A percentile compares a stretch with the other conserved stretches of the same genome.
Evolutionary conservation across 2,888 invertebrate species (phyloP).

Genomic region (Drosophila imparisetae): DNA sequence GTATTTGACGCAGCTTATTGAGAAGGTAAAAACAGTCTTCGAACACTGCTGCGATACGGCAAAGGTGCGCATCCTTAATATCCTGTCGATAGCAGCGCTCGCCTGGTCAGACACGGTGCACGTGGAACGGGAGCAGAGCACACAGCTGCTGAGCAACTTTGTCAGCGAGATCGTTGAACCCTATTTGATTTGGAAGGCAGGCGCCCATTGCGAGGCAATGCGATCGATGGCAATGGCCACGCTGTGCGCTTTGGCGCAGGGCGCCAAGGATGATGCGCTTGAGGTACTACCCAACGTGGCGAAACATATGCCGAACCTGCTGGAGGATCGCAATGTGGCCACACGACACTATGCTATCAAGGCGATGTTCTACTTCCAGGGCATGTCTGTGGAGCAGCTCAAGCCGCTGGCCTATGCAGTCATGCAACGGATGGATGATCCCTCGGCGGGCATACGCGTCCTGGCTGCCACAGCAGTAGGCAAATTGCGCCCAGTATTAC

Average conservation of each 20-base stretch:
- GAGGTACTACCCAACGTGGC: conserved; percentile 73
- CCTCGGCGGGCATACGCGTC: conserved; percentile 80
- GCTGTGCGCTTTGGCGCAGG: conserved; percentile 81
- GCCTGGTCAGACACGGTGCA: conserved; percentile 76
- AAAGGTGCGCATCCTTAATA: conserved; percentile 82
- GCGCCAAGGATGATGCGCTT: conserved; percentile 71
- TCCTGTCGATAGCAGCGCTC: conserved; percentile 81
- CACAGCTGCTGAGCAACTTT: conserved; percentile 67
- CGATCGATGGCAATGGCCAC: conserved; percentile 83
- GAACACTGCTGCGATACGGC: conserved; percentile 78
- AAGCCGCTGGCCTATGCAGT: conserved; percentile 81
- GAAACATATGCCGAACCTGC: conserved; percentile 75
- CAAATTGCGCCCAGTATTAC: conserved; percentile 64
- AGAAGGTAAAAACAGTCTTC: conserved; percentile 77
- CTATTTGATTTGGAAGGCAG: conserved; percentile 82
- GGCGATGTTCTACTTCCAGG: conserved; percentile 77
- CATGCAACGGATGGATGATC: conserved; percentile 84
- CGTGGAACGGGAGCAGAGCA: conserved; percentile 61
- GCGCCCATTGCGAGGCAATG: conserved; percentile 82
- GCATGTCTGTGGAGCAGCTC: conserved; percentile 73
- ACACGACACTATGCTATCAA: conserved; percentile 83
- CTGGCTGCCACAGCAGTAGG: conserved; percentile 79
- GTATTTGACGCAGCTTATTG: conserved; percentile 72
- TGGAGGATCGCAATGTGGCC: conserved; percentile 82
- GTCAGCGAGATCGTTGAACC: conserved; percentile 76